phyloP scores from a whole-genome alignment of 64 coral and sea anemone genomes.

The Trachythela sp. region DNA sequence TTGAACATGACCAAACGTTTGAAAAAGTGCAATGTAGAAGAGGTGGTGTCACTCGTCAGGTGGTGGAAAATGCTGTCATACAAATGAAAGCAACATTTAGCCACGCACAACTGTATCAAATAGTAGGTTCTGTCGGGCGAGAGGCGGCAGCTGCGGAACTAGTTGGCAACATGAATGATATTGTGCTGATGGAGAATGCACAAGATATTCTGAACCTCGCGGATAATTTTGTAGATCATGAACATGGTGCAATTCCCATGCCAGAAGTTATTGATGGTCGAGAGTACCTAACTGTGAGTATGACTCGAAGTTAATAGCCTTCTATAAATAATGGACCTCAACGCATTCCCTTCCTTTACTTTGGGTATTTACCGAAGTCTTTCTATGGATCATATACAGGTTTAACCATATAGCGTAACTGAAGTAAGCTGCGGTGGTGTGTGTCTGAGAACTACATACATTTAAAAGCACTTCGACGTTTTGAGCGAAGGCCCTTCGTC shows the following conservation, averaged over 20 bases:
- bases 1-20: neutral
- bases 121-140: neutral
- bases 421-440: no score
- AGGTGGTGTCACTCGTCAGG: neutral
- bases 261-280: neutral
- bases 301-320: no score
- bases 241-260: neutral
- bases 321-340: no score
- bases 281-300: neutral
- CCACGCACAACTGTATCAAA: neutral
- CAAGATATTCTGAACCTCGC: neutral
- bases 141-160: neutral
- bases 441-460: no score
- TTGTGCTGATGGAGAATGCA: neutral
- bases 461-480: no score
- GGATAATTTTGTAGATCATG: neutral
- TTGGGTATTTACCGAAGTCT: no score
- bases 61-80: neutral
- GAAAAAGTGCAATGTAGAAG: neutral
- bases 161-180: neutral
- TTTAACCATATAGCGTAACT: no score
- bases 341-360: no score
- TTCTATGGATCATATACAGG: no score
- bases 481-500: no score
- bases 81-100: neutral